Conservation (phyloP, 2,113 vertebrate genomes). For the Sylvia atricapilla region DNA sequence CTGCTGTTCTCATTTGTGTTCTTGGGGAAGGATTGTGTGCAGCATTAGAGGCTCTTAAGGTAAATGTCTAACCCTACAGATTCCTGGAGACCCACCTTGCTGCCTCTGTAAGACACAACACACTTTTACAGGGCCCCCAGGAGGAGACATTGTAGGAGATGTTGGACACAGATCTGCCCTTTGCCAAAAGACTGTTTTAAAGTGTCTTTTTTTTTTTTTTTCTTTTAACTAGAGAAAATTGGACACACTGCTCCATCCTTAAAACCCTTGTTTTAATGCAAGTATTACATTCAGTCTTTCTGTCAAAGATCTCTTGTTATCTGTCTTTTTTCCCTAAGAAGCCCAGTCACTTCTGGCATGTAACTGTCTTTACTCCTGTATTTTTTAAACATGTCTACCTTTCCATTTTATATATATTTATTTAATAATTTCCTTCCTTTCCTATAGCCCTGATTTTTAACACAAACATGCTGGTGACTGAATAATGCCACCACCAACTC, state of each 20-base stretch:
- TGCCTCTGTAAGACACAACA: background rate
- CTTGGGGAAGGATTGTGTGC: background rate
- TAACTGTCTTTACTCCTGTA: background rate
- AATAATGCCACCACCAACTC: background rate
- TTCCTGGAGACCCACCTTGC: background rate
- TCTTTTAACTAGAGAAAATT: background rate
- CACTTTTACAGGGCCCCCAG: background rate
- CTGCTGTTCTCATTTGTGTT: background rate
- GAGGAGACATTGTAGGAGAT: background rate
- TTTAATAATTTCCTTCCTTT: background rate
- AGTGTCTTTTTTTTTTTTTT: background rate
- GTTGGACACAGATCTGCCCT: background rate
- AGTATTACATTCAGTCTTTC: background rate
- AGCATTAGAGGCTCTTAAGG: background rate
- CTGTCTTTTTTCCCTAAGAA: background rate
- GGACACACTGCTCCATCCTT: background rate
- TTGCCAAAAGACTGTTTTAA: background rate
- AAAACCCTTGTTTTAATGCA: background rate
- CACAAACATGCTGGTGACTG: accelerated
- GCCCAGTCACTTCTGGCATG: background rate
- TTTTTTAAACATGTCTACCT: background rate
- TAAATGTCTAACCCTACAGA: background rate
- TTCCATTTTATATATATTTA: background rate
- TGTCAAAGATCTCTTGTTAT: background rate
- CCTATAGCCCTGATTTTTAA: background rate